Evolutionary conservation across 2,113 vertebrate species (phyloP).

Genomic region (Setophaga kirtlandii): DNA sequence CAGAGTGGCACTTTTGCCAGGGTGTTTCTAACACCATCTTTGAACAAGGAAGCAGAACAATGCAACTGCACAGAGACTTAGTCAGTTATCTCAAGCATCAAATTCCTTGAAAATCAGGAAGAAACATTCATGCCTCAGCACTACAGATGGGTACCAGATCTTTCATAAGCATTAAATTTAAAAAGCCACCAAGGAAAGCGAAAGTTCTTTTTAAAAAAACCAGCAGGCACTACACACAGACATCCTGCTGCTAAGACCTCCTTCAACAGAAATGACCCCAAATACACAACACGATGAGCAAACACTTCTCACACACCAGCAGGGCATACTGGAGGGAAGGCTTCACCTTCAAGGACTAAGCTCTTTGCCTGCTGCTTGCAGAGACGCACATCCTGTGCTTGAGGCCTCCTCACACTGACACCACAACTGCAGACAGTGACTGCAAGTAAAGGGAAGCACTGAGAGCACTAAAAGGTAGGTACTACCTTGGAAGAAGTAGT

Average conservation of each 20-base stretch:
- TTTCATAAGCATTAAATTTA: neutral
- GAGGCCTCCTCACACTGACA: neutral
- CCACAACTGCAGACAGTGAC: neutral
- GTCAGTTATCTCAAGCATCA: neutral
- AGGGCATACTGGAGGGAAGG: neutral
- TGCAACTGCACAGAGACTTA: neutral
- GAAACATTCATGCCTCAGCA: neutral
- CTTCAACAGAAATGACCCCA: neutral
- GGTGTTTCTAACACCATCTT: neutral
- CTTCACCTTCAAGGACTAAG: neutral
- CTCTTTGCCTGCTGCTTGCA: neutral
- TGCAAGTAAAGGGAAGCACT: neutral
- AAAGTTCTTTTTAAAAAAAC: neutral
- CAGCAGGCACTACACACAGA: neutral
- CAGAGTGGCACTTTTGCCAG: neutral
- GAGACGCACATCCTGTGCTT: neutral
- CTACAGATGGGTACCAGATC: neutral
- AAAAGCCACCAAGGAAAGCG: neutral
- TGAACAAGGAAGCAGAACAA: neutral
- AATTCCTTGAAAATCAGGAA: neutral
- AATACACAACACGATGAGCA: neutral
- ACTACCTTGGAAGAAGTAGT: neutral
- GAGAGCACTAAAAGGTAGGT: neutral
- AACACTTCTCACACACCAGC: neutral
- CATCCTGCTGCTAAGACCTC: neutral